These are phyloP conservation scores for Oreochromis niloticus DNA, from an alignment of 2,113 vertebrate species.

Conservation along the genomic window DNA sequence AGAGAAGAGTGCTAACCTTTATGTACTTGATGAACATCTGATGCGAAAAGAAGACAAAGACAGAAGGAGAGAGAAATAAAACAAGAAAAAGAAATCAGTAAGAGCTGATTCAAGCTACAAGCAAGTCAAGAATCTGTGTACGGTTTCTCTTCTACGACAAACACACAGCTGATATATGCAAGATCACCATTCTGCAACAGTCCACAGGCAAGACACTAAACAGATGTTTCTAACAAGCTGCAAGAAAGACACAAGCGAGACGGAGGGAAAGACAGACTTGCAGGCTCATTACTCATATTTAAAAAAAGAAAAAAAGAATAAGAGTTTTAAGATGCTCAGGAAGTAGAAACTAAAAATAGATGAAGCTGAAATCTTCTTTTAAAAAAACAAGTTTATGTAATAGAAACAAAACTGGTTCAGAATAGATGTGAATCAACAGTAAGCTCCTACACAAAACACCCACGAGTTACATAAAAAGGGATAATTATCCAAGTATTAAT, in stretches of 20 bases:
- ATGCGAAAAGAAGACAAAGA: constrained; percentile 82
- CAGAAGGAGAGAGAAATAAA: constrained; percentile 74
- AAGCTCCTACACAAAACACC: neutral
- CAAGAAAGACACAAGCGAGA: neutral
- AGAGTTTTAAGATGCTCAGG: neutral
- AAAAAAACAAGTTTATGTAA: neutral
- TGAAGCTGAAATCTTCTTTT: neutral
- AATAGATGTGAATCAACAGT: neutral
- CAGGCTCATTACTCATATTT: neutral
- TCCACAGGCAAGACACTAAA: neutral
- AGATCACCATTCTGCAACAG: neutral
- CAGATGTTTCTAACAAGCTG: neutral
- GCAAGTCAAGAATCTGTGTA: constrained; percentile 69
- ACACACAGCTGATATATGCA: neutral
- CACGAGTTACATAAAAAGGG: neutral
- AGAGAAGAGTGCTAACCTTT: constrained; percentile 95
- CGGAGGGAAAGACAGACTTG: neutral
- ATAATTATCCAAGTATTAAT: neutral
- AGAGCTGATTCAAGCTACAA: constrained; percentile 81
- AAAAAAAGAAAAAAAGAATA: accelerated
- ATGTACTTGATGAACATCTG: constrained; percentile 99
- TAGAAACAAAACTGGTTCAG: neutral
- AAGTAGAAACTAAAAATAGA: neutral
- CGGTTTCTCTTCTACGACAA: neutral
- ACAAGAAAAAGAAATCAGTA: constrained; percentile 81